Percentiles rank a stretch among this genome's conserved stretches.
Evolutionary conservation across 35 echinoderm and acorn worm genomes (phyloP).

Genomic region (Ptychodera flava): DNA sequence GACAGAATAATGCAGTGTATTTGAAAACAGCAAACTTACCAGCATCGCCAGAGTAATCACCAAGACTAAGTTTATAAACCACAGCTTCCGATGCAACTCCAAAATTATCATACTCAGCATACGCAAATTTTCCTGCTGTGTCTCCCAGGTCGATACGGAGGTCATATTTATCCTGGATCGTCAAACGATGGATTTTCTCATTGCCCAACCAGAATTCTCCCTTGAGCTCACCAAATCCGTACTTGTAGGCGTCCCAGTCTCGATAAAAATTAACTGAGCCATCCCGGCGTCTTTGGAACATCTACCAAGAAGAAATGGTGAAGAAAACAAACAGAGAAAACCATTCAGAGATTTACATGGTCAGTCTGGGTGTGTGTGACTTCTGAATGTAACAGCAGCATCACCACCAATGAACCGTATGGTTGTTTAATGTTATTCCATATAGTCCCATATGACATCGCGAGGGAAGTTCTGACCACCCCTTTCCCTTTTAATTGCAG

Average conservation of each 20-base stretch:
- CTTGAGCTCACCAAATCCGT: constrained; percentile 50
- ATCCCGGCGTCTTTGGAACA: constrained; percentile 62
- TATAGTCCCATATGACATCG: too few relatives aligned
- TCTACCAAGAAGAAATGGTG: too few relatives aligned
- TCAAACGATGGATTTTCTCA: constrained; percentile 45
- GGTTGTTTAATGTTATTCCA: too few relatives aligned
- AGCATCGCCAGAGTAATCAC: constrained; percentile 9
- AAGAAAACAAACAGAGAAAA: too few relatives aligned
- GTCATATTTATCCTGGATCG: constrained; percentile 52
- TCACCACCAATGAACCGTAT: too few relatives aligned
- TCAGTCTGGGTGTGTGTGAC: too few relatives aligned
- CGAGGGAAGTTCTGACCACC: too few relatives aligned
- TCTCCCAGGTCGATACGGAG: constrained; percentile 44
- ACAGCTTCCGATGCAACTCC: constrained; percentile 30
- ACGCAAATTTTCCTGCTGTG: constrained; percentile 7
- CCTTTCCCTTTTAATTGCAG: too few relatives aligned
- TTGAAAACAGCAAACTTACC: too few relatives aligned
- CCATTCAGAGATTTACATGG: too few relatives aligned
- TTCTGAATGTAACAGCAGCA: too few relatives aligned
- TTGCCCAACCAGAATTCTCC: constrained; percentile 77
- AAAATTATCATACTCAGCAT: constrained; percentile 43
- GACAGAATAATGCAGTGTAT: too few relatives aligned
- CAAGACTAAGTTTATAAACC: constrained; percentile 55
- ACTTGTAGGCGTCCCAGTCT: constrained; percentile 52
- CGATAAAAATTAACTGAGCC: constrained; percentile 55